Percentiles rank a stretch among this genome's conserved stretches.
Conservation (phyloP, 2,888 invertebrate species). For the Ligdia adustata region DNA sequence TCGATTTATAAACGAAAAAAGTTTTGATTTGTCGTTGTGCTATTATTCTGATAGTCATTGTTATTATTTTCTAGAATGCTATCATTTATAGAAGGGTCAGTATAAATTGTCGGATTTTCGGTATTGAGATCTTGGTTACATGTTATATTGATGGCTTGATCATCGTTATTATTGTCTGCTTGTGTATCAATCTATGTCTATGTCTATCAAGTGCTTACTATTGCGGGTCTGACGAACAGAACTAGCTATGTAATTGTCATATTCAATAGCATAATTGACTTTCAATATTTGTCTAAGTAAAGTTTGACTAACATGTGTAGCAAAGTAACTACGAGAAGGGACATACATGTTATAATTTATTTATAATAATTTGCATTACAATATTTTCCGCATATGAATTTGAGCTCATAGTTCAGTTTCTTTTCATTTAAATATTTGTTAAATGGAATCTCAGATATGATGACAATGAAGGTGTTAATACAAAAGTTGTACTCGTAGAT, state of each 20-base stretch:
- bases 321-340: neutral
- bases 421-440: neutral
- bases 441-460: neutral
- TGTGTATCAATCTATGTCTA: too few relatives aligned
- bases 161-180: too few relatives aligned
- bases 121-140: neutral
- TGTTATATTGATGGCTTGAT: too few relatives aligned
- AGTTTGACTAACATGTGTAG: neutral
- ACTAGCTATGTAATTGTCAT: neutral
- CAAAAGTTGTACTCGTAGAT: too few relatives aligned
- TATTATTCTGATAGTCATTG: too few relatives aligned
- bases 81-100: too few relatives aligned
- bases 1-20: constrained; percentile 4
- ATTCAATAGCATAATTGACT: neutral
- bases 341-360: neutral
- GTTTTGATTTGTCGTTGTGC: too few relatives aligned
- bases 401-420: neutral
- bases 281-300: neutral
- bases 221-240: too few relatives aligned
- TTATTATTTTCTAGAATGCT: too few relatives aligned
- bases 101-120: too few relatives aligned
- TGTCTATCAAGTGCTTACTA: neutral
- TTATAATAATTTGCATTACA: neutral
- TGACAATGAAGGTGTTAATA: too few relatives aligned
- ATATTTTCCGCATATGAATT: neutral